These are phyloP conservation scores for Psophia crepitans DNA, from an alignment of 2,113 vertebrate species.

Conservation along the genomic window DNA sequence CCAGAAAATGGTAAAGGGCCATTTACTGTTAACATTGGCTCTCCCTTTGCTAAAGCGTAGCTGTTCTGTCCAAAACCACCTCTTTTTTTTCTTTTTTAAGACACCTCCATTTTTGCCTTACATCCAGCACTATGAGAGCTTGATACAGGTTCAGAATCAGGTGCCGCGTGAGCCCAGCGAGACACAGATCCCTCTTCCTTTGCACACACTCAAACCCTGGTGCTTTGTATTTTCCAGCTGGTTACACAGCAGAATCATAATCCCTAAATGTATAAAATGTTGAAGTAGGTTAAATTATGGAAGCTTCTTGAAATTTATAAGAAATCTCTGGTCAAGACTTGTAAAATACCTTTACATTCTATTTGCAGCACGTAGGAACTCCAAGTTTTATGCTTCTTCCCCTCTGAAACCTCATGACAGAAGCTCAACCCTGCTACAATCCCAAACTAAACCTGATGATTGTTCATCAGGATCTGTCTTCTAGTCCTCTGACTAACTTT, in stretches of 20 bases:
- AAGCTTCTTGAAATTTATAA: background rate
- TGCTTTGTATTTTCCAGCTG: background rate
- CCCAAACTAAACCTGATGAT: background rate
- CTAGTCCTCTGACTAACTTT: background rate
- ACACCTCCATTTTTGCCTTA: background rate
- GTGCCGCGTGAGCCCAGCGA: background rate
- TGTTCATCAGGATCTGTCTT: background rate
- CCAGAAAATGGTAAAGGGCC: background rate
- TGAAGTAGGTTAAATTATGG: background rate
- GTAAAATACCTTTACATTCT: background rate
- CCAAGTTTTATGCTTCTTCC: background rate
- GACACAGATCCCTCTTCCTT: background rate
- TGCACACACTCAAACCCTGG: background rate
- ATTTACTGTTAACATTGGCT: background rate
- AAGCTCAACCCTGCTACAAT: background rate
- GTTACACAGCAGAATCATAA: background rate
- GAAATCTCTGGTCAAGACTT: background rate
- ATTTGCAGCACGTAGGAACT: background rate
- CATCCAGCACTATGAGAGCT: background rate
- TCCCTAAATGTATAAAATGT: no score
- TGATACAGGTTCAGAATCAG: background rate
- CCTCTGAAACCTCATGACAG: background rate
- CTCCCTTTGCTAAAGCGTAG: background rate
- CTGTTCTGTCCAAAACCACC: background rate
- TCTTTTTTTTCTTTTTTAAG: background rate